A percentile compares a stretch with the other conserved stretches of the same genome.
Conservation (phyloP, 2,113 vertebrate species). For the Aspiorhynchus laticeps region DNA sequence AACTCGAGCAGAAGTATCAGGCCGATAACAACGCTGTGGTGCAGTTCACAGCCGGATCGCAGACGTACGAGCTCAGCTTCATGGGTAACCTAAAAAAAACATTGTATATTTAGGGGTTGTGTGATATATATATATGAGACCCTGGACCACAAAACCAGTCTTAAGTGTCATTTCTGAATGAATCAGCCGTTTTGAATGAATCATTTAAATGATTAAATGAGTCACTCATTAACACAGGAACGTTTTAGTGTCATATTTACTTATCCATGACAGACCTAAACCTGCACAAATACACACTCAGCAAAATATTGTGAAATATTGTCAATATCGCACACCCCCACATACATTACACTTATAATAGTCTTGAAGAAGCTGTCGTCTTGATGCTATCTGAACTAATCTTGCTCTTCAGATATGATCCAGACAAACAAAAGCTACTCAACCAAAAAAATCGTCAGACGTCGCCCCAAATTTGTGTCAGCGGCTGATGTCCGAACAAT, state of each 20-base stretch:
- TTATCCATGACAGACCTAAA: too few relatives aligned
- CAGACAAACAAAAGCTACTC: constrained; percentile 56
- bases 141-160: too few relatives aligned
- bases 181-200: too few relatives aligned
- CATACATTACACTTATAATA: background rate
- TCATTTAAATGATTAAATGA: too few relatives aligned
- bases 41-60: constrained; percentile 68
- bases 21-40: constrained; percentile 58
- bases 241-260: background rate
- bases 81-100: background rate
- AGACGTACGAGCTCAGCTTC: constrained; percentile 69
- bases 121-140: too few relatives aligned
- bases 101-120: too few relatives aligned
- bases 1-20: constrained; percentile 70
- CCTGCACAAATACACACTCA: too few relatives aligned
- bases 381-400: background rate
- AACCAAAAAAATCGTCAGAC: constrained; percentile 53
- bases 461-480: constrained; percentile 60
- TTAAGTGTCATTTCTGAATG: too few relatives aligned
- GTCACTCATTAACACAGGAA: background rate
- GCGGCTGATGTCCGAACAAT: constrained; percentile 44
- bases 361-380: background rate
- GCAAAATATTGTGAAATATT: too few relatives aligned
- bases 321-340: too few relatives aligned
- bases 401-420: constrained; percentile 59